Evolutionary conservation across 2,797 vertebrate species (phyloP).

Genomic region (Cottoperca gobio): DNA sequence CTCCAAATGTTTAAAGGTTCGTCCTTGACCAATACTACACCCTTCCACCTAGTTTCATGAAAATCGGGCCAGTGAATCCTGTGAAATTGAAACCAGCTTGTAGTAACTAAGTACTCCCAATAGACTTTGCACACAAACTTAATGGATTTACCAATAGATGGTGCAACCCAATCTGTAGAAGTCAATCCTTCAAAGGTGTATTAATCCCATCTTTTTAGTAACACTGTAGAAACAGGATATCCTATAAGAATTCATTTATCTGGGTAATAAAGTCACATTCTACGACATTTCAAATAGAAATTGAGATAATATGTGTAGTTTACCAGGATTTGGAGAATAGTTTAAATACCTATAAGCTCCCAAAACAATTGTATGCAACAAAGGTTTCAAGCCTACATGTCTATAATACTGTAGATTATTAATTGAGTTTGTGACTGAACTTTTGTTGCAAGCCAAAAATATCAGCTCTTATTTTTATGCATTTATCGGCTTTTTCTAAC

Average conservation of each 20-base stretch:
- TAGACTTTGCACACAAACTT: background rate
- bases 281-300: constrained; percentile 21
- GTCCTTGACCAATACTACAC: too few relatives aligned
- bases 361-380: constrained; percentile 31
- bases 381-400: constrained; percentile 20
- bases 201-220: background rate
- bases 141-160: constrained; percentile 1
- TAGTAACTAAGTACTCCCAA: background rate
- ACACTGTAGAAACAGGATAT: background rate
- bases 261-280: background rate
- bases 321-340: constrained; percentile 21
- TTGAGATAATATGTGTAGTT: constrained; percentile 15
- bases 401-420: constrained; percentile 13
- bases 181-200: background rate
- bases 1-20: too few relatives aligned
- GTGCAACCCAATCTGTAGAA: background rate
- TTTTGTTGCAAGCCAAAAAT: constrained; percentile 34
- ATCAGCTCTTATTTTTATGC: constrained; percentile 50
- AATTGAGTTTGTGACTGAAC: constrained; percentile 30
- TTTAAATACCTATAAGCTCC: constrained; percentile 11
- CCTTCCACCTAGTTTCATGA: too few relatives aligned
- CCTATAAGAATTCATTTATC: background rate
- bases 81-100: background rate
- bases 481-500: constrained; percentile 59
- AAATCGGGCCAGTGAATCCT: background rate